These are phyloP conservation scores for Momotus momota DNA, from an alignment of 2,797 vertebrate species.

Conservation along the genomic window DNA sequence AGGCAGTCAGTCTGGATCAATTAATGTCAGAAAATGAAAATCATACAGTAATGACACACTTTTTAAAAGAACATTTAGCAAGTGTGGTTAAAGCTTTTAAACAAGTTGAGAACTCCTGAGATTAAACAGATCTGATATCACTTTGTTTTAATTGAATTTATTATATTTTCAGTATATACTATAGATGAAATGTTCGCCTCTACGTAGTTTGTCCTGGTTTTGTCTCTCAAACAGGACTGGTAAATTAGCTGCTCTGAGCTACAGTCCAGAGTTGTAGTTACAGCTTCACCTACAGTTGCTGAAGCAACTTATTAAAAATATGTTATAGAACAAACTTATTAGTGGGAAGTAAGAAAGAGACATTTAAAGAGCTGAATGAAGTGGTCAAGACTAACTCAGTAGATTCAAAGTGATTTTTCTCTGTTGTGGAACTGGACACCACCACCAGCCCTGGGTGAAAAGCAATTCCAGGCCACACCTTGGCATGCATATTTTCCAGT, in stretches of 20 bases:
- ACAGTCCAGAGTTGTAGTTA: not conserved
- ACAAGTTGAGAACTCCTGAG: not conserved
- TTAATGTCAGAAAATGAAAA: constrained; percentile 26
- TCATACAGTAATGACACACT: not conserved
- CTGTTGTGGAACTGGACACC: rapidly evolving
- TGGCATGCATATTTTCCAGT: not conserved
- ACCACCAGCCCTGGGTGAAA: not conserved
- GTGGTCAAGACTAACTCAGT: not conserved
- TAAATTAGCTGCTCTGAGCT: not conserved
- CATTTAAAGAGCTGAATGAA: not conserved
- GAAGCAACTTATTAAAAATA: not conserved
- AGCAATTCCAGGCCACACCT: not conserved
- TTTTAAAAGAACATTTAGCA: constrained; percentile 27
- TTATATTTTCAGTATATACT: not conserved
- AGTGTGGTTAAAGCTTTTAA: not conserved
- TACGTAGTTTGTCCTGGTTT: not conserved
- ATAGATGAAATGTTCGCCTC: not conserved
- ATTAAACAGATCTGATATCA: not conserved
- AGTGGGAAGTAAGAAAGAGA: not conserved
- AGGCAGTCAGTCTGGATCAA: constrained; percentile 31
- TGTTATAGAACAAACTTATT: not conserved
- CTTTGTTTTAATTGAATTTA: not conserved
- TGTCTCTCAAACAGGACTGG: not conserved
- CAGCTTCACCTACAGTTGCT: not conserved
- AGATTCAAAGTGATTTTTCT: not conserved